Conservation (phyloP, 2,113 vertebrate species). For the Bos javanicus region DNA sequence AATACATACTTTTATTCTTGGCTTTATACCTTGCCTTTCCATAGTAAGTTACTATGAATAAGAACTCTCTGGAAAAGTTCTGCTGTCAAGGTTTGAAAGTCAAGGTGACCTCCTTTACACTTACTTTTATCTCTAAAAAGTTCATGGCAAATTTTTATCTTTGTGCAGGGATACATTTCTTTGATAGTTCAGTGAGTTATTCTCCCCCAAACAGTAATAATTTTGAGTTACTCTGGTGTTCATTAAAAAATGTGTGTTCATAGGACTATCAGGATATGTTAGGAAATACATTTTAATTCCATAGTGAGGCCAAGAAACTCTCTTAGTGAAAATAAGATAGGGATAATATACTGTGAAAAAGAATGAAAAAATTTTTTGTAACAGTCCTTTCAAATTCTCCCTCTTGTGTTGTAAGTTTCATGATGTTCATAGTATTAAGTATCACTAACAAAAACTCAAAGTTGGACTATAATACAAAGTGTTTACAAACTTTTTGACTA, state of each 20-base stretch:
- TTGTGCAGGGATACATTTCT: neutral
- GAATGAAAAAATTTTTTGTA: neutral
- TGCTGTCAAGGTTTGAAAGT: conserved; percentile 17
- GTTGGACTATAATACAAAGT: neutral
- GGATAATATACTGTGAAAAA: neutral
- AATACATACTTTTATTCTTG: neutral
- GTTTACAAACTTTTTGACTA: neutral
- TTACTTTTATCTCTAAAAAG: conserved; percentile 7
- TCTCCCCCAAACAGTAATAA: neutral
- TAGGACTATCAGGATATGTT: neutral
- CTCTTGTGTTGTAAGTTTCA: neutral
- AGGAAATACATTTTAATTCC: conserved; percentile 30
- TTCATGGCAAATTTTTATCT: neutral
- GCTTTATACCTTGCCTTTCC: neutral
- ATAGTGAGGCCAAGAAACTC: neutral
- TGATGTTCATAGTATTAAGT: neutral
- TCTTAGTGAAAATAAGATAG: neutral
- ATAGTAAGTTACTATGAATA: neutral
- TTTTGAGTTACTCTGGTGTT: neutral
- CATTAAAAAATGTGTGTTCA: neutral
- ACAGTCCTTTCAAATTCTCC: neutral
- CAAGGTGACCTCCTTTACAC: neutral
- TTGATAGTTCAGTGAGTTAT: neutral
- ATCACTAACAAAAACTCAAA: neutral
- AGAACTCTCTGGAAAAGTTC: neutral